phyloP scores from a whole-genome alignment of 2,888 invertebrate genomes.

The Ophion costatus region DNA sequence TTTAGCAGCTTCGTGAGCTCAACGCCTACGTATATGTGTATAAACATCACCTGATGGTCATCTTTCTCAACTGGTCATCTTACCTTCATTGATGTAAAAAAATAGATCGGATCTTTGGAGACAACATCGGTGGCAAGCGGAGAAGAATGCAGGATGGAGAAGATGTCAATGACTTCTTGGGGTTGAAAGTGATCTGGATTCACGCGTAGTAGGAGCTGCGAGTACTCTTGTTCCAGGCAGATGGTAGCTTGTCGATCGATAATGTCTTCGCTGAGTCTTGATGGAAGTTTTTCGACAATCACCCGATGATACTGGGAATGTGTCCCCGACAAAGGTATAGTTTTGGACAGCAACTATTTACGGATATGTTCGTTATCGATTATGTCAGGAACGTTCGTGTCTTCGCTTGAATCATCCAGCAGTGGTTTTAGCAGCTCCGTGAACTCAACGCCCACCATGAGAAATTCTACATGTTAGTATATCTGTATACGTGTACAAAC shows the following conservation, averaged over 20 bases:
- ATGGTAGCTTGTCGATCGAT: slow-evolving; percentile 13
- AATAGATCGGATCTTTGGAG: too few relatives aligned
- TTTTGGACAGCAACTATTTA: slow-evolving; percentile 52
- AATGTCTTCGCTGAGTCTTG: slow-evolving; percentile 22
- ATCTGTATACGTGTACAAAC: slow-evolving; percentile 5
- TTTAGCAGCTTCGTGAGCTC: slow-evolving; percentile 30
- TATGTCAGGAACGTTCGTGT: slow-evolving; percentile 47
- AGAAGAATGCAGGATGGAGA: not conserved
- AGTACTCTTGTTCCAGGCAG: not conserved
- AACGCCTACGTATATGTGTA: slow-evolving; percentile 5
- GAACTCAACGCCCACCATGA: not conserved
- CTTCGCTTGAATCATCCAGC: slow-evolving; percentile 31
- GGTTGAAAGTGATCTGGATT: too few relatives aligned
- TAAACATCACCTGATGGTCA: not conserved
- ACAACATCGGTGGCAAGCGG: too few relatives aligned
- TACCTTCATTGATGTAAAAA: too few relatives aligned
- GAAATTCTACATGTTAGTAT: not conserved
- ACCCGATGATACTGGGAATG: slow-evolving; percentile 33
- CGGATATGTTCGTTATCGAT: slow-evolving; percentile 31
- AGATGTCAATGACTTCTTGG: too few relatives aligned
- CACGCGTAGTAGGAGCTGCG: not conserved
- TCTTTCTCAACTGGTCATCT: too few relatives aligned
- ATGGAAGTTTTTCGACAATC: slow-evolving; percentile 34
- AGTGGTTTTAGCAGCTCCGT: slow-evolving; percentile 34
- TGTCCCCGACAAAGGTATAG: not conserved